These are phyloP conservation scores for Sepioteuthis lessoniana DNA, from an alignment of 2,888 invertebrate genomes.

Conservation along the genomic window DNA sequence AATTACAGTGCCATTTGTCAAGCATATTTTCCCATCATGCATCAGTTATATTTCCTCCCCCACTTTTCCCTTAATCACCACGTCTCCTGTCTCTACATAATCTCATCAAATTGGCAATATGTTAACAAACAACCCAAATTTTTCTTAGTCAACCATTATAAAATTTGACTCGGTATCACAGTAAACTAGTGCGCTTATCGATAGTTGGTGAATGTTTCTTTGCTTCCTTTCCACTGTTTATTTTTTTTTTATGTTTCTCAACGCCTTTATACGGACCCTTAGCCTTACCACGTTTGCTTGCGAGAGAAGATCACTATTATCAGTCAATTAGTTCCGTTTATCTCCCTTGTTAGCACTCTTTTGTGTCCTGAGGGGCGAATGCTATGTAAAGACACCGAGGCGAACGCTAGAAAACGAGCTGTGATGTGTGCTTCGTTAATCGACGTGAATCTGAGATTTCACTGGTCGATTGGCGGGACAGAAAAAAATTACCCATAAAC, in stretches of 20 bases:
- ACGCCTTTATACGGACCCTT: too few species aligned
- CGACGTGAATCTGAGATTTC: slow-evolving; percentile 1
- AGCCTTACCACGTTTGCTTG: neutral
- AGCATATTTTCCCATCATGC: neutral
- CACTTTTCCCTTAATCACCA: neutral
- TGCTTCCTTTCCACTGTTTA: neutral
- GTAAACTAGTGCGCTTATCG: neutral
- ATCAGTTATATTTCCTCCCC: neutral
- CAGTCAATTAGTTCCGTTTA: slow-evolving; percentile 33
- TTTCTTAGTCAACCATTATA: neutral
- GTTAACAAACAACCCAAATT: neutral
- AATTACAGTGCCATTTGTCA: neutral
- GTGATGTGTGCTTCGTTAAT: slow-evolving; percentile 20
- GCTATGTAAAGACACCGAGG: neutral
- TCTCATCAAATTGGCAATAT: neutral
- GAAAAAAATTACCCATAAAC: slow-evolving; percentile 24
- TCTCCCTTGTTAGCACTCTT: slow-evolving; percentile 33
- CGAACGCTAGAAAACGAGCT: neutral
- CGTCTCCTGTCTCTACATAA: neutral
- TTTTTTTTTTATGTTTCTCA: neutral
- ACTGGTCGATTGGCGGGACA: slow-evolving; percentile 5
- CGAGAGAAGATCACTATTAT: neutral
- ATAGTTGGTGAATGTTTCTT: neutral
- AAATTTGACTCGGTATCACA: neutral
- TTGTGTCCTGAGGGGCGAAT: neutral